A percentile compares a stretch with the other conserved stretches of the same genome.
Evolutionary conservation across 2,113 vertebrate species (phyloP).

Genomic region (Cromileptes altivelis): DNA sequence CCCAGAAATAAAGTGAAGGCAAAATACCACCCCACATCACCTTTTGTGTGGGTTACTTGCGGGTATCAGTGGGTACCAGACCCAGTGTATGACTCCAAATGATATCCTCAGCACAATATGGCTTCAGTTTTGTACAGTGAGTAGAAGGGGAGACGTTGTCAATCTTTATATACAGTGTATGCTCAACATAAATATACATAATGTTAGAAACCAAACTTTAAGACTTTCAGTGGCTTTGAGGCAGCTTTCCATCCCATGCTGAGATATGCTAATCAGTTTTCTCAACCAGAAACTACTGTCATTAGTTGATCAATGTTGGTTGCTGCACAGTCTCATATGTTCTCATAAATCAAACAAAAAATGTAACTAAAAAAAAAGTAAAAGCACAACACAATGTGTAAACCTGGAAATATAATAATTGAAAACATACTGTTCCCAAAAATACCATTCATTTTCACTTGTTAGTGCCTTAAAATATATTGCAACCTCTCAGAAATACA

Average conservation of each 20-base stretch:
- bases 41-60: too few relatives aligned
- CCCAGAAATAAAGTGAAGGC: too few relatives aligned
- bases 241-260: neutral
- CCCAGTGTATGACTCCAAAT: too few relatives aligned
- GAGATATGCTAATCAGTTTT: neutral
- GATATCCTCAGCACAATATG: too few relatives aligned
- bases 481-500: neutral
- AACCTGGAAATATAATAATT: neutral
- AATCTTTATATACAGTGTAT: too few relatives aligned
- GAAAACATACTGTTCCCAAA: neutral
- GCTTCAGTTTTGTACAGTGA: too few relatives aligned
- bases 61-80: too few relatives aligned
- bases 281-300: conserved; percentile 11
- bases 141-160: too few relatives aligned
- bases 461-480: neutral
- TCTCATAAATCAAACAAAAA: conserved; percentile 13
- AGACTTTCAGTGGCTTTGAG: neutral
- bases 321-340: neutral
- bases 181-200: neutral
- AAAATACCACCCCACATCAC: too few relatives aligned
- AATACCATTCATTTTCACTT: neutral
- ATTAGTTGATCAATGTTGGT: conserved; percentile 7
- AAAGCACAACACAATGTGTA: neutral
- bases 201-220: neutral
- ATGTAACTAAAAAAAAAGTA: neutral